Evolutionary conservation across 53 echinoderm and acorn worm genomes (phyloP).

Genomic region (Paelopatides confundens): DNA sequence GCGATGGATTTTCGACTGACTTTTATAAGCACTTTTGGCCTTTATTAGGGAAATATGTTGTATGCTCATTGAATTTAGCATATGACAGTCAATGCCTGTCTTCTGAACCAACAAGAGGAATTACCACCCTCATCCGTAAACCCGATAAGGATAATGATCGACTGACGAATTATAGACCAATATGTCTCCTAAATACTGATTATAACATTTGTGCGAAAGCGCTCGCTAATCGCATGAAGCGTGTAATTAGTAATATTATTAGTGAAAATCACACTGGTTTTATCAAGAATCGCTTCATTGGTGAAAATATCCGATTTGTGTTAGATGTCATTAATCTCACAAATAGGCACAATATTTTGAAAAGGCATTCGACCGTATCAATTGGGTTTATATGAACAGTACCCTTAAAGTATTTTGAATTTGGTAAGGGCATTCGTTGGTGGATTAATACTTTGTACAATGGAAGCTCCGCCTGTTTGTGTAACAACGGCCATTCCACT

Average conservation of each 20-base stretch:
- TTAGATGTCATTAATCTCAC: constrained; percentile 46
- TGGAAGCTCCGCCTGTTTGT: neutral
- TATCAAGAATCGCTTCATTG: constrained; percentile 50
- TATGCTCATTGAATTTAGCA: constrained; percentile 56
- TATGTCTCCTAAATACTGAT: constrained; percentile 70
- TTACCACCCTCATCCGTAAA: constrained; percentile 66
- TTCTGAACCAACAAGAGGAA: constrained; percentile 49
- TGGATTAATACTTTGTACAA: neutral
- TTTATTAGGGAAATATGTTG: constrained; percentile 47
- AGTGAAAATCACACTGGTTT: constrained; percentile 64
- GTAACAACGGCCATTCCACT: neutral
- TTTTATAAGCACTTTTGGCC: constrained; percentile 67
- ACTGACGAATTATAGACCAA: constrained; percentile 65
- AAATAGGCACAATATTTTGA: constrained; percentile 14
- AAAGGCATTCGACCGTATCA: neutral
- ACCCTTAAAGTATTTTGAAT: neutral
- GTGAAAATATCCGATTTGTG: constrained; percentile 63
- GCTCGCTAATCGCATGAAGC: constrained; percentile 55
- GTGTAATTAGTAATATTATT: constrained; percentile 38
- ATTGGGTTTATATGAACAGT: neutral
- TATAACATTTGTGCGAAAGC: constrained; percentile 64
- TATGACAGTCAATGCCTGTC: constrained; percentile 47
- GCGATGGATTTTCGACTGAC: constrained; percentile 64
- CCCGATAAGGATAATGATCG: constrained; percentile 44
- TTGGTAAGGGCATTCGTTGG: neutral